Conservation (phyloP, 2,113 vertebrate genomes). For the Aramus guarauna region DNA sequence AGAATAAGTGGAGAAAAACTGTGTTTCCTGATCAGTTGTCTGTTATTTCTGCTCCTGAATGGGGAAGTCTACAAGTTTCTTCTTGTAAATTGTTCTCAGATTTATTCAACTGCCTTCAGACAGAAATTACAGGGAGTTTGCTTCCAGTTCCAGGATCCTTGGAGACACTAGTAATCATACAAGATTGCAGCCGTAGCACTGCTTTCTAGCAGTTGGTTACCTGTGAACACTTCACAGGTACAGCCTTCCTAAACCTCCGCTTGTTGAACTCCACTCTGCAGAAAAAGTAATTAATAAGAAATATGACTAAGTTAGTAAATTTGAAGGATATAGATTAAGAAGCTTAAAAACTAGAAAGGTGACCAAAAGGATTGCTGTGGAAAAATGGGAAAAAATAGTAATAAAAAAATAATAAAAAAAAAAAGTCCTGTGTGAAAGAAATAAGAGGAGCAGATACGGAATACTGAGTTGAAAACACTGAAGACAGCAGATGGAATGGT, state of each 20-base stretch:
- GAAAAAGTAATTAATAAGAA: background rate
- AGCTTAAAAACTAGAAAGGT: background rate
- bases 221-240: background rate
- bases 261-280: background rate
- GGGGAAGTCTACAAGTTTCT: background rate
- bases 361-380: background rate
- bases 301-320: background rate
- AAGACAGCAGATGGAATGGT: background rate
- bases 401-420: too few relatives aligned
- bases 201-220: background rate
- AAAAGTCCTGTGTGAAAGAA: background rate
- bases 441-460: background rate
- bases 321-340: background rate
- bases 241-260: background rate
- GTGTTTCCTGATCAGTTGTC: background rate
- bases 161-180: background rate
- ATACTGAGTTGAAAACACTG: background rate
- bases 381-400: background rate
- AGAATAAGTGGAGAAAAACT: background rate
- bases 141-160: background rate
- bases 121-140: background rate
- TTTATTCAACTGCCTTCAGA: background rate
- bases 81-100: background rate
- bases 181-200: background rate
- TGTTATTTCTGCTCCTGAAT: background rate